phyloP scores from a whole-genome alignment of 2,797 vertebrate genomes.

The Adelosebastes latens region DNA sequence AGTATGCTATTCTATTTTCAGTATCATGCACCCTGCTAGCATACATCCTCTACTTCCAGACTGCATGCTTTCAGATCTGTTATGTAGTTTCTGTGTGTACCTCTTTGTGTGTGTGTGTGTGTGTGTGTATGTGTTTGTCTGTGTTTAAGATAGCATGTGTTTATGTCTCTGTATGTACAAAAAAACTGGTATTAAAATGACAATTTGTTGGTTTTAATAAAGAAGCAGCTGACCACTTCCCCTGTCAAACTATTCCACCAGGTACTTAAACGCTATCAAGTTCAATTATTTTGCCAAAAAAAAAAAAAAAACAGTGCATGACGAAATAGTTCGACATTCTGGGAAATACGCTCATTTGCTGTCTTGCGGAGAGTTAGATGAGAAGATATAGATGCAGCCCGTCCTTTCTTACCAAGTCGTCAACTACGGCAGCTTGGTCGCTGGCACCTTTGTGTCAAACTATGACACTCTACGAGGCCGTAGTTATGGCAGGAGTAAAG shows the following conservation, averaged over 20 bases:
- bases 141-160: conserved; percentile 7
- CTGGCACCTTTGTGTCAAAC: not conserved
- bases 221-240: conserved; percentile 53
- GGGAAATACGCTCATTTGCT: not conserved
- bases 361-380: not conserved
- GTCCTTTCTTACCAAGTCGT: not conserved
- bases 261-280: not conserved
- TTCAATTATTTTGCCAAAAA: not conserved
- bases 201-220: conserved; percentile 8
- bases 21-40: conserved; percentile 12
- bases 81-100: conserved; percentile 3
- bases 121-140: not conserved
- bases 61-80: conserved; percentile 43
- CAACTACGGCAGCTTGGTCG: not conserved
- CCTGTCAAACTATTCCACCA: not conserved
- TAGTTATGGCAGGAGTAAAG: not conserved
- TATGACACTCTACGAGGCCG: not conserved
- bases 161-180: not conserved
- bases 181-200: not conserved
- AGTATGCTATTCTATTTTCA: not conserved
- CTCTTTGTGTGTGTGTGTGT: not conserved
- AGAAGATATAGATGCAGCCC: not conserved
- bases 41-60: not conserved
- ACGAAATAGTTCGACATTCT: not conserved
- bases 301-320: not conserved